Evolutionary conservation across 2,797 vertebrate genomes (phyloP), one percentile per base, ranked within the genome.

Genomic region (Discoglossus pictus): DNA sequence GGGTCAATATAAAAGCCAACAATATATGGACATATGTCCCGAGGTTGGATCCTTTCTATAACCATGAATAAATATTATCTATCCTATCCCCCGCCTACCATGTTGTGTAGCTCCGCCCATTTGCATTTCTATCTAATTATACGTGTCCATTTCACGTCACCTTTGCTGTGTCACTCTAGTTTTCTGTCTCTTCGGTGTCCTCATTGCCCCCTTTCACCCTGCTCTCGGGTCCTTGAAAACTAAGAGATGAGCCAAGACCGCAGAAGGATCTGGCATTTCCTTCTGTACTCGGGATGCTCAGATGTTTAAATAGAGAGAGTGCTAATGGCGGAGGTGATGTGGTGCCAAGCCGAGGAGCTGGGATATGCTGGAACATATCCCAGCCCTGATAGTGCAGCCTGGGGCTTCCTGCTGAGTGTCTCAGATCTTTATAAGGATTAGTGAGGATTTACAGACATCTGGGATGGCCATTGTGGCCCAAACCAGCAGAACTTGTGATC

Each of bases 401-500:
- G 18, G 2, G 20, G 16, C 8, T 23, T 39, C 70, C 38, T 34
- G 53, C 31, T 25, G 51, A 55, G 47, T 39, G 43, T 56, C 5
- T 58, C 40, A 65, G 72, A 56, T 75, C 75, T 73, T 60, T 43
- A 70, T 38, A 36, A 34, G 51, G 55, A 73, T 83, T 76, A 79
- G 35, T 0, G 0, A 12, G 63, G 23, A 46, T 63, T 46, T 47
- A 56, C 6, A 0, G 25, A 59, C 23, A 46, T 73, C 40, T 0
- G 1, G 20, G 66, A 51, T 23, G 11, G 10, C 21, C 15, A 17
- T 8, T 15, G 44, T 38, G 40, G 25, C 20, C 24, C 23, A 50
- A 15, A 15, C 21, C 17, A 31, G n/a, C 27, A 31, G 27, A 31
- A 31, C 8, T 31, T 31, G 27, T 31, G 27, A n/a, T n/a, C n/a